Conservation (phyloP, 2,113 vertebrate genomes). For the Cheilinus undulatus region DNA sequence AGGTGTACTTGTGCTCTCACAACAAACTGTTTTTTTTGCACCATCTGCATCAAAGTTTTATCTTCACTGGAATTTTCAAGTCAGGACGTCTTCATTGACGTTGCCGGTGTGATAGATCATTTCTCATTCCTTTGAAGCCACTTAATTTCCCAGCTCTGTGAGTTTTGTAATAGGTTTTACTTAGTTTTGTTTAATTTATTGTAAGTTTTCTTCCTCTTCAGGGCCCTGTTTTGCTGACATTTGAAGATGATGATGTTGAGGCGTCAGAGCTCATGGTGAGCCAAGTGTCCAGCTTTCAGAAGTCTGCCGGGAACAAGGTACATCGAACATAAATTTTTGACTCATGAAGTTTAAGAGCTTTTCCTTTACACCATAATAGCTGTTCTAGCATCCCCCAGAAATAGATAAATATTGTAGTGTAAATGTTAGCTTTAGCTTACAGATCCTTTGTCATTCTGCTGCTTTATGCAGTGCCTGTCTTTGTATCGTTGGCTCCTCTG, state of each 20-base stretch:
- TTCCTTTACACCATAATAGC: background rate
- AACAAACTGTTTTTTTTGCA: too few relatives aligned
- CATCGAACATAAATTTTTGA: conserved; percentile 15
- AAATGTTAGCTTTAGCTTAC: background rate
- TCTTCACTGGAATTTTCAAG: background rate
- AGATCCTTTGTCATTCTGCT: background rate
- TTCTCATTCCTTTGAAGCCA: background rate
- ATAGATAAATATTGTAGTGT: background rate
- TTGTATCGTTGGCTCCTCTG: background rate
- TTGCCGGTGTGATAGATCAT: conserved; percentile 2
- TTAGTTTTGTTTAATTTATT: conserved; percentile 4
- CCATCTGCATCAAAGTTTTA: background rate
- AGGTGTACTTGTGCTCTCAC: too few relatives aligned
- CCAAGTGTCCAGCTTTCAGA: conserved; percentile 83
- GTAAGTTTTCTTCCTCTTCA: conserved; percentile 61
- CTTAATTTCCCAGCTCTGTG: background rate
- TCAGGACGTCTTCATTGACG: background rate
- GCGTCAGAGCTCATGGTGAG: conserved; percentile 86
- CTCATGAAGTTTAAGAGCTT: too few relatives aligned
- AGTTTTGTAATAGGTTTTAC: background rate
- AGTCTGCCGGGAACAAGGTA: conserved; percentile 89
- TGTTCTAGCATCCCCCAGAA: background rate
- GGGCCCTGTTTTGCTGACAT: conserved; percentile 84
- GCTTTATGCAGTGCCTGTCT: background rate
- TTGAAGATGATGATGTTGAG: conserved; percentile 86